Evolutionary conservation across 2,797 vertebrate species (phyloP).

Genomic region (Numenius phaeopus): DNA sequence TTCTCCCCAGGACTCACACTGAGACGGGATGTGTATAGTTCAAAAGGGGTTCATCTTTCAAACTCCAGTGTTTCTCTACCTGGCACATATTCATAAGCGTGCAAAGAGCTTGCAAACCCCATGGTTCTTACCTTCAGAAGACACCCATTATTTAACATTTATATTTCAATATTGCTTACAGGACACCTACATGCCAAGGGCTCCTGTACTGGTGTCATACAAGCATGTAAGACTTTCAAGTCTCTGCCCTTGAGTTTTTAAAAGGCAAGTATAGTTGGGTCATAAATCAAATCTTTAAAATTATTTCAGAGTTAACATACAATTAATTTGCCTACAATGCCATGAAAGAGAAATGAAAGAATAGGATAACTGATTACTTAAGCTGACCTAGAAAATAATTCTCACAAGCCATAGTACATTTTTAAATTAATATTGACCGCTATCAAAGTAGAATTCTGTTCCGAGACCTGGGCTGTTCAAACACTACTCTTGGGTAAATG

Average conservation of each 20-base stretch:
- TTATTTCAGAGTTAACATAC: neutral
- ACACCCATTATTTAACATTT: neutral
- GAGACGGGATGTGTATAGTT: neutral
- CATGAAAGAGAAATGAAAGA: neutral
- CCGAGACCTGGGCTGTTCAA: neutral
- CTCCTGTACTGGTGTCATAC: neutral
- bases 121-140: neutral
- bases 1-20: constrained; percentile 11
- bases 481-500: neutral
- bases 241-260: neutral
- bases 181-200: neutral
- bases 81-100: neutral
- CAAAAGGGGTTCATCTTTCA: constrained; percentile 20
- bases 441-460: neutral
- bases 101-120: neutral
- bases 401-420: neutral
- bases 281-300: neutral
- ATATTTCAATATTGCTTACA: neutral
- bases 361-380: neutral
- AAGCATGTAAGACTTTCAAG: neutral
- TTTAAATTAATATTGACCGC: neutral
- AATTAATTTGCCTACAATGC: constrained; percentile 1
- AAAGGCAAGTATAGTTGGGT: neutral
- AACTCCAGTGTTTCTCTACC: neutral
- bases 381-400: constrained; percentile 7